Evolutionary conservation across 2,113 vertebrate species (phyloP).

Genomic region (Numida meleagris): DNA sequence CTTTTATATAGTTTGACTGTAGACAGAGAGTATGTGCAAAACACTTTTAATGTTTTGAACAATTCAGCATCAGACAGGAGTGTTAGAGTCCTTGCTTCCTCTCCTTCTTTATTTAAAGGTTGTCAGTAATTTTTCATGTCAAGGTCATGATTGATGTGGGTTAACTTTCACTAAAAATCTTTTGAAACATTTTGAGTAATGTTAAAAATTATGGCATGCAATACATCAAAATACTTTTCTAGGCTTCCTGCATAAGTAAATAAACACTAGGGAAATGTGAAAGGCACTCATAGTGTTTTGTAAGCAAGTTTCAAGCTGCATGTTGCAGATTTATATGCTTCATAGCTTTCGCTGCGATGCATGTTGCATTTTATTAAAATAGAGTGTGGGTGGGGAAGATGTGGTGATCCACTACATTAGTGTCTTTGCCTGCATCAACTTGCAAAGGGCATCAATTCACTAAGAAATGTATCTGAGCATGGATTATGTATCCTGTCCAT

Average conservation of each 20-base stretch:
- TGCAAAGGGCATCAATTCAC: slow-evolving; percentile 57
- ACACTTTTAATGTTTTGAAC: slow-evolving; percentile 50
- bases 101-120: slow-evolving; percentile 55
- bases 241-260: slow-evolving; percentile 65
- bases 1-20: slow-evolving; percentile 20
- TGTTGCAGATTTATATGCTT: slow-evolving; percentile 43
- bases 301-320: slow-evolving; percentile 50
- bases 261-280: slow-evolving; percentile 50
- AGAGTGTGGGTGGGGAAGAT: not conserved
- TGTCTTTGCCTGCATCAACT: slow-evolving; percentile 34
- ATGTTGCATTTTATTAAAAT: slow-evolving; percentile 51
- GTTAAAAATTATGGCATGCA: slow-evolving; percentile 59
- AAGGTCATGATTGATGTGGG: slow-evolving; percentile 65
- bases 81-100: slow-evolving; percentile 9
- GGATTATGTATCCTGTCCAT: slow-evolving; percentile 44
- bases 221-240: slow-evolving; percentile 68
- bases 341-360: not conserved
- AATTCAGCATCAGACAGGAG: slow-evolving; percentile 7
- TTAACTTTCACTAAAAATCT: slow-evolving; percentile 69
- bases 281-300: slow-evolving; percentile 40
- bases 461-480: slow-evolving; percentile 37
- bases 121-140: slow-evolving; percentile 68
- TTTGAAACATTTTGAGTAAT: slow-evolving; percentile 70
- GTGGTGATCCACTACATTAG: not conserved
- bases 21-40: not conserved